Evolutionary conservation across 1,140 invertebrate genomes (phyloP).

Genomic region (Drosophila fuyamai): DNA sequence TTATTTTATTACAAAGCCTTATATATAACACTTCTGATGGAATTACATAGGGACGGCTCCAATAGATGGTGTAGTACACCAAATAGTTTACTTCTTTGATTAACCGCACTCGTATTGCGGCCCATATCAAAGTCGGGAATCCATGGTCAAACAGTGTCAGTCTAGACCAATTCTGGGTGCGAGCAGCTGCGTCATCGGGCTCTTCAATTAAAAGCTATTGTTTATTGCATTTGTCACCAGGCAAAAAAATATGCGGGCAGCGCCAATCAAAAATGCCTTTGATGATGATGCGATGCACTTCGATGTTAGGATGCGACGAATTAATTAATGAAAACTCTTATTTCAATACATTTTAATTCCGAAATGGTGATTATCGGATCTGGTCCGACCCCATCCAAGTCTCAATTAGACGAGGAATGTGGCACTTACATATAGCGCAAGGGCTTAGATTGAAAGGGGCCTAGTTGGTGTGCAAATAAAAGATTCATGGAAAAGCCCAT

Average conservation of each 20-base stretch:
- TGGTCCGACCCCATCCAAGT: neutral
- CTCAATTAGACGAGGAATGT: constrained; percentile 50
- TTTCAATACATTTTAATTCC: constrained; percentile 38
- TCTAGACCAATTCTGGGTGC: constrained; percentile 20
- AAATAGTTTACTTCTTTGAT: neutral
- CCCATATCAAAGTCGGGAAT: constrained; percentile 7
- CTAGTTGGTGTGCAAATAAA: constrained; percentile 60
- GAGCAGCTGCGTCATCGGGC: constrained; percentile 34
- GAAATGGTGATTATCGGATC: constrained; percentile 57
- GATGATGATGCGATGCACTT: constrained; percentile 51
- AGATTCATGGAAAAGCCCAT: constrained; percentile 73
- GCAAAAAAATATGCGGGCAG: constrained; percentile 50
- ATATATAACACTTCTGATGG: no score
- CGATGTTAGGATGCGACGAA: constrained; percentile 20
- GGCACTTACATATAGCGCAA: constrained; percentile 21
- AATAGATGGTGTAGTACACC: neutral
- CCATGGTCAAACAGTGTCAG: constrained; percentile 3
- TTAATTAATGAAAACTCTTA: constrained; percentile 56
- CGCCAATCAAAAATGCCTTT: constrained; percentile 60
- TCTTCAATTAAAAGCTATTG: constrained; percentile 71
- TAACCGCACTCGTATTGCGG: neutral
- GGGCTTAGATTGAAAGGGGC: constrained; percentile 3
- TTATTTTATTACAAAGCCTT: no score
- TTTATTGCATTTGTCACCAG: constrained; percentile 75
- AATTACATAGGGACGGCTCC: no score